These are phyloP conservation scores for Ecliptopera silaceata DNA, from an alignment of 2,888 invertebrate genomes.

Conservation along the genomic window DNA sequence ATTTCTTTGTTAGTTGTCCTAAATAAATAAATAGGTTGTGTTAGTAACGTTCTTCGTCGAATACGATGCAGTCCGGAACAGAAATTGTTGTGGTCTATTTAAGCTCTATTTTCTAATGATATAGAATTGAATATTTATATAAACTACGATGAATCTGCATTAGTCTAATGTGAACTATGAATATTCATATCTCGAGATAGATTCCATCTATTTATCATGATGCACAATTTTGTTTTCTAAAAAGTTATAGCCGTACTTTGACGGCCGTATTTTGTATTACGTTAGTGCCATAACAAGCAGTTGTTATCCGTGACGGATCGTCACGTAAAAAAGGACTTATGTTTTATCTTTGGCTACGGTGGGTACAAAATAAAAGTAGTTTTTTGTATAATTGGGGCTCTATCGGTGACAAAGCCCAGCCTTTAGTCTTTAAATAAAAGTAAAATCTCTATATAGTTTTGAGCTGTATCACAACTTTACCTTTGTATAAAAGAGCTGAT, in stretches of 20 bases:
- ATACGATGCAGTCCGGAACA: background rate
- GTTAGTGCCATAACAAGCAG: no score
- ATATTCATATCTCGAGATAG: conserved; percentile 63
- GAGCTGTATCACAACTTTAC: no score
- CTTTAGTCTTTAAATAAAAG: no score
- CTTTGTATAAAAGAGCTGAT: no score
- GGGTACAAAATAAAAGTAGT: no score
- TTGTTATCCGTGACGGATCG: no score
- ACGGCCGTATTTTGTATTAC: background rate
- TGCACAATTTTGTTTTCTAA: conserved; percentile 14
- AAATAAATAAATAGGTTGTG: background rate
- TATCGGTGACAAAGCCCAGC: no score
- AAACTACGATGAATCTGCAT: background rate
- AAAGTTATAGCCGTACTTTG: background rate
- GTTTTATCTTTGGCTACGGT: no score
- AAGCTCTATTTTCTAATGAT: background rate
- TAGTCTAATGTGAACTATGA: conserved; percentile 54
- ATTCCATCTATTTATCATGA: conserved; percentile 54
- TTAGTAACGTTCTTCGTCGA: background rate
- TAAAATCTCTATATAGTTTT: no score
- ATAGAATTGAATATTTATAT: background rate
- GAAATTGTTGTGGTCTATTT: background rate
- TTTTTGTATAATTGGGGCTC: no score
- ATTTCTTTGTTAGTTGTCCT: no score
- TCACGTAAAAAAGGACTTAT: no score